Percentiles rank a stretch among this genome's conserved stretches.
Evolutionary conservation across 1,140 invertebrate species (phyloP).

Genomic region (Plutomurus gul): DNA sequence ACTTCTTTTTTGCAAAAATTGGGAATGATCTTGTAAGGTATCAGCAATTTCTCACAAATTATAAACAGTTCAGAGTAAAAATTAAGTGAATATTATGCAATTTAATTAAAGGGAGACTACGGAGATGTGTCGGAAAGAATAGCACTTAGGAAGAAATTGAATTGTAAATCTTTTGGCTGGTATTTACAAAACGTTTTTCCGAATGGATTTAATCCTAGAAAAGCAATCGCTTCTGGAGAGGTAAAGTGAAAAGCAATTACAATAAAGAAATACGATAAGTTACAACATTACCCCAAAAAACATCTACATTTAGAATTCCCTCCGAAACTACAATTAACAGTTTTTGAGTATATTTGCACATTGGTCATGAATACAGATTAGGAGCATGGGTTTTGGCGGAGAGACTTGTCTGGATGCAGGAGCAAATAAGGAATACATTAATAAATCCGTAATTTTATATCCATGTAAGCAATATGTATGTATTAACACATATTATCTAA

Average conservation of each 20-base stretch:
- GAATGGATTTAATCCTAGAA: slow-evolving; percentile 93
- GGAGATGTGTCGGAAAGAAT: slow-evolving; percentile 80
- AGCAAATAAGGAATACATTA: neutral
- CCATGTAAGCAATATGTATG: slow-evolving; percentile 57
- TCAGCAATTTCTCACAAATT: neutral
- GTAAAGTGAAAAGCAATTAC: neutral
- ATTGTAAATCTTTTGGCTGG: slow-evolving; percentile 97
- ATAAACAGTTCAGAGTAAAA: neutral
- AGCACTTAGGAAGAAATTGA: slow-evolving; percentile 74
- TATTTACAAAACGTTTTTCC: slow-evolving; percentile 97
- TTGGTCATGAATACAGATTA: neutral
- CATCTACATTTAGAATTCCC: neutral
- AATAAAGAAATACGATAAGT: neutral
- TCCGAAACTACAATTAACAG: too few species aligned
- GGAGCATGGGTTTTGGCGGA: slow-evolving; percentile 12
- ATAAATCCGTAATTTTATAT: neutral
- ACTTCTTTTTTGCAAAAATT: slow-evolving; percentile 67
- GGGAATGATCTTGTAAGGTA: slow-evolving; percentile 6
- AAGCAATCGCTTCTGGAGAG: slow-evolving; percentile 92
- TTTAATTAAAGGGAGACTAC: slow-evolving; percentile 59
- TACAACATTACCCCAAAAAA: neutral
- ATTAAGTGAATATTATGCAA: slow-evolving; percentile 28
- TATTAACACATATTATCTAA: neutral
- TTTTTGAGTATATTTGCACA: too few species aligned
- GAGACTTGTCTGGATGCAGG: slow-evolving; percentile 31